Conservation (phyloP, 2,797 vertebrate species). For the Coregonus ussuriensis region DNA sequence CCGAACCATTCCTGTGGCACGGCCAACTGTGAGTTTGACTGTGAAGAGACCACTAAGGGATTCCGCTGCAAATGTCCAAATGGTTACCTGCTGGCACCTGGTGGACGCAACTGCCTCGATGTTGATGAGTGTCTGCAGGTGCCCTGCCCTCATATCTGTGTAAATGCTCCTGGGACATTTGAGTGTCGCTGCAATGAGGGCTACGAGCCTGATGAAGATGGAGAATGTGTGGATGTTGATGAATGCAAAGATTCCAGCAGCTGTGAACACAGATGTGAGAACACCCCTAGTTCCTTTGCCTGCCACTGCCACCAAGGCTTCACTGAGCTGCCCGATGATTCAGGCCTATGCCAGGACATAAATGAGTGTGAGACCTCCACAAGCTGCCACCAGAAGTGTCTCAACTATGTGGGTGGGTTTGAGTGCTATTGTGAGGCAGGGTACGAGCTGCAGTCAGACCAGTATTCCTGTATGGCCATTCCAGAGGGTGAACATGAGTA, state of each 20-base stretch:
- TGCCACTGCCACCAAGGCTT: conserved; percentile 83
- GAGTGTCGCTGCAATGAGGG: conserved; percentile 82
- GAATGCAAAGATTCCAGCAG: conserved; percentile 77
- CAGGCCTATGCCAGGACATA: conserved; percentile 72
- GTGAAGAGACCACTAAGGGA: conserved; percentile 64
- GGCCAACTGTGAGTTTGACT: conserved; percentile 75
- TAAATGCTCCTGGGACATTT: conserved; percentile 79
- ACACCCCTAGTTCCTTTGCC: conserved; percentile 78
- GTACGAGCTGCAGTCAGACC: conserved; percentile 78
- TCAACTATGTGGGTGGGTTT: conserved; percentile 84
- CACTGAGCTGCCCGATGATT: conserved; percentile 58
- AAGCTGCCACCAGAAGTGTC: conserved; percentile 85
- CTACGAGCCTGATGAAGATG: conserved; percentile 75
- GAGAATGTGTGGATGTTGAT: conserved; percentile 81
- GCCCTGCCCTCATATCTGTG: conserved; percentile 80
- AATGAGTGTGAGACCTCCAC: conserved; percentile 81
- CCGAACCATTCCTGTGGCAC: conserved; percentile 59
- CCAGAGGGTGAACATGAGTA: conserved; percentile 62
- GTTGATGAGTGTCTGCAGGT: conserved; percentile 77
- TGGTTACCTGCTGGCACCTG: conserved; percentile 75
- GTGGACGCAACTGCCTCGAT: conserved; percentile 75
- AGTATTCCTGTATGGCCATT: conserved; percentile 73
- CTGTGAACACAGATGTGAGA: conserved; percentile 81
- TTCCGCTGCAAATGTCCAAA: conserved; percentile 77
- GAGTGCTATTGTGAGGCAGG: conserved; percentile 83